Conservation (phyloP, 2,797 vertebrate genomes). For the Halcyon smyrnensis region DNA sequence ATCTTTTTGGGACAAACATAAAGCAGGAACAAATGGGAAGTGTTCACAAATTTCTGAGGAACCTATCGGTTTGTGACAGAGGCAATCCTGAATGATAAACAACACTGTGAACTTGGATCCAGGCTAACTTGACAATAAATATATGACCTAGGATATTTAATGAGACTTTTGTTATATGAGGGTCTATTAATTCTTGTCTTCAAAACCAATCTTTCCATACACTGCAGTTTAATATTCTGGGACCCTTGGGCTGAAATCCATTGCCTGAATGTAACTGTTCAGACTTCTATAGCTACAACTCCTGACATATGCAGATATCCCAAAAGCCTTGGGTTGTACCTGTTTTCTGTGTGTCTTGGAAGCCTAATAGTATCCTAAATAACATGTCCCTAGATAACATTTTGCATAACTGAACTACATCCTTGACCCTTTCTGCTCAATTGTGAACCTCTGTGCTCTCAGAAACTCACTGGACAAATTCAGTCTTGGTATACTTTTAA, state of each 20-base stretch:
- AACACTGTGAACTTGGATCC: background rate
- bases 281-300: background rate
- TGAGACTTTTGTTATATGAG: background rate
- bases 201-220: background rate
- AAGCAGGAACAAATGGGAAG: background rate
- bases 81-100: background rate
- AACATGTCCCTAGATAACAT: background rate
- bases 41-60: background rate
- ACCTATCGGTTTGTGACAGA: background rate
- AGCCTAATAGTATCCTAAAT: background rate
- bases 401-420: background rate
- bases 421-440: background rate
- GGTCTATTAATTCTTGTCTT: background rate
- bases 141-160: background rate
- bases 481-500: background rate
- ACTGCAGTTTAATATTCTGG: accelerated
- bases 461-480: background rate
- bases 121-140: background rate
- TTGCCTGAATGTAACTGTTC: background rate
- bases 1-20: background rate
- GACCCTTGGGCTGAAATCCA: background rate
- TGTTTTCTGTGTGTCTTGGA: background rate
- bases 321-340: background rate
- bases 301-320: background rate
- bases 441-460: background rate